phyloP scores from a whole-genome alignment of 1,140 invertebrate species.

The Fragariocoptes setiger region DNA sequence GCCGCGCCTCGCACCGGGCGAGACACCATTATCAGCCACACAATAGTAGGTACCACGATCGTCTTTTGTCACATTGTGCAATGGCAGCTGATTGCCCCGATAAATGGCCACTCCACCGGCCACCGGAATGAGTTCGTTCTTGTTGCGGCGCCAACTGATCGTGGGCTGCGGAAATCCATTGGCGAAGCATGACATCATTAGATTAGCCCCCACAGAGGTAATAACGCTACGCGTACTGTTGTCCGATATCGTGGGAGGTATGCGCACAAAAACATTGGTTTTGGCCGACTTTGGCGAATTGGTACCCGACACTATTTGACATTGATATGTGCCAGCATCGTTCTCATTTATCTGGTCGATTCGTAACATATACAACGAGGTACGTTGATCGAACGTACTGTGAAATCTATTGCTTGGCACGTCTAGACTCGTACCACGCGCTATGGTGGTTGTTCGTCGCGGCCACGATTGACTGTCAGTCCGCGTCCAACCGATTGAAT shows the following conservation, averaged over 20 bases:
- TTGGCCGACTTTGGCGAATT: slow-evolving; percentile 20
- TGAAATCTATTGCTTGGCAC: slow-evolving; percentile 5
- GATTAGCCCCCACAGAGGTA: slow-evolving; percentile 19
- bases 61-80: slow-evolving; percentile 26
- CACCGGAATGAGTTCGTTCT: slow-evolving; percentile 62
- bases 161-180: slow-evolving; percentile 30
- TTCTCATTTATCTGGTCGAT: slow-evolving; percentile 82
- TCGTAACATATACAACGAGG: slow-evolving; percentile 45
- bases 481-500: slow-evolving; percentile 34
- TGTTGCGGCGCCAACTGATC: slow-evolving; percentile 64
- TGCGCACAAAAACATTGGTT: slow-evolving; percentile 9
- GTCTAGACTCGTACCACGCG: neutral
- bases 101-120: slow-evolving; percentile 22
- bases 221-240: slow-evolving; percentile 34
- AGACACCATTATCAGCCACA: slow-evolving; percentile 65
- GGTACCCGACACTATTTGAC: slow-evolving; percentile 40
- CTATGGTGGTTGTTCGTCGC: slow-evolving; percentile 15
- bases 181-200: slow-evolving; percentile 55
- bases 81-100: slow-evolving; percentile 44
- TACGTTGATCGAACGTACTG: slow-evolving; percentile 34
- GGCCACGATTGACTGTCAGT: slow-evolving; percentile 28
- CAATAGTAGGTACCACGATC: slow-evolving; percentile 73
- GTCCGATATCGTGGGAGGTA: slow-evolving; percentile 61
- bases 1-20: slow-evolving; percentile 46
- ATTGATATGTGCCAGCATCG: slow-evolving; percentile 54